Evolutionary conservation across 2,797 vertebrate genomes (phyloP).

Genomic region (Lacerta viridis): DNA sequence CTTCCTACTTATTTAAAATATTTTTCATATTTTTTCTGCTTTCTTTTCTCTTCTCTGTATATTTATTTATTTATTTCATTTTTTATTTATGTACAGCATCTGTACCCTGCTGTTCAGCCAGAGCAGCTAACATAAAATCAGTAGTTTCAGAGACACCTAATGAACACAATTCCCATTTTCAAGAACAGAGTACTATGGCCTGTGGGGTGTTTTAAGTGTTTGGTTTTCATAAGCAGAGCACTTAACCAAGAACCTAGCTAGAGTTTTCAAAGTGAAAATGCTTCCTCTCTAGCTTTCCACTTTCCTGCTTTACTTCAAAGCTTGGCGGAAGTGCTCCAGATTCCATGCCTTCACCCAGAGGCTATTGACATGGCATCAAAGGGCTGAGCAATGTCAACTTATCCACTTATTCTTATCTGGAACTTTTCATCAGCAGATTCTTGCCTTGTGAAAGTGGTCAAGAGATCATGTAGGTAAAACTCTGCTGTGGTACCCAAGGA

Average conservation of each 20-base stretch:
- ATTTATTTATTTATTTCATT: too few species aligned
- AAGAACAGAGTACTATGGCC: constrained; percentile 48
- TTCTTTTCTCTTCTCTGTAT: not conserved
- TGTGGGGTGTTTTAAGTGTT: constrained; percentile 63
- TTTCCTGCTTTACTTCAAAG: constrained; percentile 73
- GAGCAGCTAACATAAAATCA: too few species aligned
- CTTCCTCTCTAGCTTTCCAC: constrained; percentile 65
- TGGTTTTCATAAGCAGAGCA: constrained; percentile 49
- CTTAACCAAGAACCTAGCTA: constrained; percentile 66
- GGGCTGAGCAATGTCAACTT: constrained; percentile 58
- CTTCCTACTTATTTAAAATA: constrained; percentile 22
- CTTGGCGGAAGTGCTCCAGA: constrained; percentile 62
- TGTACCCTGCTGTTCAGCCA: too few species aligned
- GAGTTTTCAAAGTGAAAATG: constrained; percentile 58
- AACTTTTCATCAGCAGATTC: constrained; percentile 61
- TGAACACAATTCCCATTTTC: constrained; percentile 65
- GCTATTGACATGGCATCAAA: constrained; percentile 69
- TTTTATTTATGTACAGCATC: too few species aligned
- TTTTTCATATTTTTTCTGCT: constrained; percentile 31
- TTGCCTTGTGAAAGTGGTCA: constrained; percentile 56
- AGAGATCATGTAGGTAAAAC: constrained; percentile 63
- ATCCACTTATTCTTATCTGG: constrained; percentile 67
- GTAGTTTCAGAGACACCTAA: constrained; percentile 18
- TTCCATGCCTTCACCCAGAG: constrained; percentile 59
- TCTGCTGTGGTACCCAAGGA: constrained; percentile 55